Base-by-base conservation (phyloP, 1,140 invertebrate species). In the Pseudomyrmex gracilis region DNA sequence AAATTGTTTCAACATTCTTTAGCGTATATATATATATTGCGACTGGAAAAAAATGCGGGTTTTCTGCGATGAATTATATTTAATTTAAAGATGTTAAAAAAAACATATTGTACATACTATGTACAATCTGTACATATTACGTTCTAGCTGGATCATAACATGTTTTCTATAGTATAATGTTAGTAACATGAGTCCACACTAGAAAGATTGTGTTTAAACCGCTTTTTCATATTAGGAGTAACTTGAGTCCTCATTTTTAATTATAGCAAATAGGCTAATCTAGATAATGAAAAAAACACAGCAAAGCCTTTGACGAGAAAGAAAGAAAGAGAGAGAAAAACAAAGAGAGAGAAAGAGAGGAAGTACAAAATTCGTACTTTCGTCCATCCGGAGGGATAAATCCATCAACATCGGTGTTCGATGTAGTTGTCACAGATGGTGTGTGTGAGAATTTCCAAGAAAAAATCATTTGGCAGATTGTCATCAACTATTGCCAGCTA, bases 221-320 rank as follows among this genome's bases (percentile, higher is more conserved):
- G 66, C 9, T 76, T 85, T 77, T 87, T 70, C 53, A 88, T 85
- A 87, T 87, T 88, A 88, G 86, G 80, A 90, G 76, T 90, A 90
- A 90, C 83, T 90, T 90, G 88, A 90, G 89, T 89, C 89, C 89
- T 87, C 88, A 76, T 90, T 90, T 90, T 90, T 85, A 90, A 90
- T 90, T 90, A 64, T 90, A 90, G 88, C 85, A 90, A 87, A 90
- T 90, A 90, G 88, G 77, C 88, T 90, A 90, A 89, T 89, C 88
- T 90, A 90, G 88, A 89, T 90, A 90, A 90, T 90, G 88, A 90
- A 90, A 89, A 88, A 89, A 87, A 89, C 85, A 89, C 88, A 90
- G 88, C 88, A 90, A 89, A 85, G 83, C 89, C 88, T 89, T 80
- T 64, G 85, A 87, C 78, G 85, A 34, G 34, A 34, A 34, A 34